Evolutionary conservation across 2,888 invertebrate species (phyloP), one percentile per base, ranked within the genome.

Genomic region (Tolmerus cingulatus): DNA sequence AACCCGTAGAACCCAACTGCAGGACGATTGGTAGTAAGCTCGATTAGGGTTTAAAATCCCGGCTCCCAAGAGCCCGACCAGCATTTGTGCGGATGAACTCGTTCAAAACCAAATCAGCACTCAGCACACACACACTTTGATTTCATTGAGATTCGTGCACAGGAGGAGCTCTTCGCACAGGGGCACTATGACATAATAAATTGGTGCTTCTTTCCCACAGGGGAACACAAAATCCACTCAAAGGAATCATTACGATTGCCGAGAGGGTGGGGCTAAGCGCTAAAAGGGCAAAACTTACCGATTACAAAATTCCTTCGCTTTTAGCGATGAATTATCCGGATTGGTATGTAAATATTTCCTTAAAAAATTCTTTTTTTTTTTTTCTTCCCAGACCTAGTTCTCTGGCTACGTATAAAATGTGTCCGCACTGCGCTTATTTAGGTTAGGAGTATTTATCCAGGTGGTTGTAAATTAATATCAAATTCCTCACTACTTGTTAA

Each of bases 401-500:
- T 57, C 57, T 23, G 66, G 66, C 19, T 66, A 27, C 66, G 66
- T 66, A 66, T 66, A 66, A 66, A 66, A 66, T 66, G 66, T 66
- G 66, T 66, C 66, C 66, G 66, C 66, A 66, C 82, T 82, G 82
- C 57, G 66, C 82, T 43, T 66, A 57, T 66, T 82, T 82, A 82
- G 19, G 8, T 82, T 57, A 78, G 82, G 82, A 57, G 57, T 74
- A 74, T 74, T 84, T 85, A 74, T 74, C 74, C 74, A 46, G 74
- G 74, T 85, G n/a, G 74, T 84, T 85, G 85, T 85, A 85, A 85
- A 85, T 85, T 85, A 74, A 46, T 85, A 85, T 85, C 85, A 85
- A 85, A 85, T 84, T 85, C 46, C 46, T 85, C 85, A 85, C 85
- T 85, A 43, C 16, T 30, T 74, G 27, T 74, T 85, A 46, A 19